Evolutionary conservation across 2,113 vertebrate species (phyloP).

Genomic region (Pygoscelis adeliae): DNA sequence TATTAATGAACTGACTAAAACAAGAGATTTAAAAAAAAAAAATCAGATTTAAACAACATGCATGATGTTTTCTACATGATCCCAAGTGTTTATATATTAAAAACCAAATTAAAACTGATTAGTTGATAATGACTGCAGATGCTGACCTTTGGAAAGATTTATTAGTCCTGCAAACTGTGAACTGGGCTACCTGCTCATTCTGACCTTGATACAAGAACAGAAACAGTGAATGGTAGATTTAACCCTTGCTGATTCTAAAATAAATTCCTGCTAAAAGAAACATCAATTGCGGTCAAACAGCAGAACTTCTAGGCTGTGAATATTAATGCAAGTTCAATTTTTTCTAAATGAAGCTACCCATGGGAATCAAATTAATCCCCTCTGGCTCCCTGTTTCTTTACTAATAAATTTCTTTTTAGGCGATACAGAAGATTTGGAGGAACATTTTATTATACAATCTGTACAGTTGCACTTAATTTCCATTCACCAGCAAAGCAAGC

Average conservation of each 20-base stretch:
- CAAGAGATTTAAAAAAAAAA: background rate
- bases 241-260: constrained; percentile 58
- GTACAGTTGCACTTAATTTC: background rate
- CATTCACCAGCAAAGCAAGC: background rate
- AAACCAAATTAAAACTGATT: constrained; percentile 70
- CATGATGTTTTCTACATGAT: constrained; percentile 59
- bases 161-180: constrained; percentile 63
- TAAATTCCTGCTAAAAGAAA: constrained; percentile 5
- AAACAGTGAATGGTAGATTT: constrained; percentile 59
- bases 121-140: constrained; percentile 64
- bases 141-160: constrained; percentile 70
- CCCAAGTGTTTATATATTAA: constrained; percentile 63
- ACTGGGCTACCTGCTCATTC: constrained; percentile 54
- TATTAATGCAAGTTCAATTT: background rate
- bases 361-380: background rate
- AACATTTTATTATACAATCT: background rate
- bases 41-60: constrained; percentile 41
- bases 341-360: background rate
- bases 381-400: background rate
- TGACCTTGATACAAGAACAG: constrained; percentile 64
- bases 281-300: background rate
- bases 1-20: constrained; percentile 57
- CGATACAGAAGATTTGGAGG: background rate
- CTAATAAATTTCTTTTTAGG: background rate
- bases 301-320: background rate